Evolutionary conservation across 2,888 invertebrate genomes (phyloP), one percentile per base, ranked within the genome.

Genomic region (Microdon myrmicae): DNA sequence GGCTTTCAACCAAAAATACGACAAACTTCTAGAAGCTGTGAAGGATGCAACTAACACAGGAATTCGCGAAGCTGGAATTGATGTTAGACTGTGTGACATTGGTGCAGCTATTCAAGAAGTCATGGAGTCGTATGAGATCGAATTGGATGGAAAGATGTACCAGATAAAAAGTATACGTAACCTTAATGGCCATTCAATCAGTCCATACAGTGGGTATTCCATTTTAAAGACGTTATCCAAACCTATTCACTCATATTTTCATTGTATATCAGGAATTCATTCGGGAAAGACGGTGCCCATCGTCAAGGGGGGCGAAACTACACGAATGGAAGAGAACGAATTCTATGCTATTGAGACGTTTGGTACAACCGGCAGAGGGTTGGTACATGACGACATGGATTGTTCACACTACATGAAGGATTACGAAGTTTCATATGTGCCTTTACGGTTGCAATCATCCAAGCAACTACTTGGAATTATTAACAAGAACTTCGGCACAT

Each of bases 321-420:
- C 93, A 0, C 88, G 92, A 60, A 99, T 99, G 99, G 99, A 99
- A 81, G 98, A 98, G 79, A 94, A 96, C 76, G 98, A 98, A 81
- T 95, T 97, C 80, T 99, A 97, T 82, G 98, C 98, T 1, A 99
- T 99, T 71, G 99, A 99, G 82, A 99, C 99, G 0, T 99, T 99
- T 78, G 99, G 99, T 28, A 97, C 97, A 4, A 99, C 99, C 1
- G 99, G 99, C 2, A 87, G 89, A 43, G 94, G 93, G 0, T 82
- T 90, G 58, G 98, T 99, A 2, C 97, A 98, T 76, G 98, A 99
- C 76, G 99, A 99, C 75, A 95, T 97, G 92, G 99, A 99, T 75
- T 94, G 94, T 72, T 98, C 97, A 9, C 99, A 99, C 82, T 99
- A 99, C 79, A 99, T 99, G 98, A 98, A 98, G 81, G 96, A 96